Evolutionary conservation across 1,140 invertebrate genomes (phyloP).

Genomic region (Anthonomus grandis): DNA sequence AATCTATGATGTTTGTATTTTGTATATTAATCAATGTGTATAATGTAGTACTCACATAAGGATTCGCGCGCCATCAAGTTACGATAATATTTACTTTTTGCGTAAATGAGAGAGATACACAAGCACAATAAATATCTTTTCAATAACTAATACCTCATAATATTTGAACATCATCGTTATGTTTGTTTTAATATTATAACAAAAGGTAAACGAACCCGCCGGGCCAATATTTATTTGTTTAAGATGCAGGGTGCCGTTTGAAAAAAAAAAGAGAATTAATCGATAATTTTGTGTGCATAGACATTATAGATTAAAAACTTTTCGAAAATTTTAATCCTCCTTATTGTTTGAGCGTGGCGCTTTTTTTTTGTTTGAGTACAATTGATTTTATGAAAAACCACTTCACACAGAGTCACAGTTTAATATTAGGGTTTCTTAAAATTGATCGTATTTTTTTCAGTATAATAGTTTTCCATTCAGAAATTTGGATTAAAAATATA

Average conservation of each 20-base stretch:
- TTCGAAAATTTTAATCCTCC: constrained; percentile 4
- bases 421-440: no score
- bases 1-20: no score
- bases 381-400: neutral
- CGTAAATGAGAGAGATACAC: neutral
- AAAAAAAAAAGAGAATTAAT: neutral
- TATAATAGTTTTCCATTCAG: no score
- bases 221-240: neutral
- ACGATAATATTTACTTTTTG: constrained; percentile 2
- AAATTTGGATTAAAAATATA: no score
- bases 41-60: no score
- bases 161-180: neutral
- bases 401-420: no score
- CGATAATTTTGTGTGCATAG: constrained; percentile 3
- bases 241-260: neutral
- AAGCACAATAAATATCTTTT: constrained; percentile 2
- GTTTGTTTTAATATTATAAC: neutral
- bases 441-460: no score
- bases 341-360: neutral
- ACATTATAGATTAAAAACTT: constrained; percentile 4
- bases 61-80: no score
- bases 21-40: no score
- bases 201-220: constrained; percentile 2
- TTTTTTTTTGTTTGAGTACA: neutral
- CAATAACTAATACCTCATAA: constrained; percentile 1